Conservation (phyloP, 1,140 invertebrate species). For the Sitodiplosis mosellana region DNA sequence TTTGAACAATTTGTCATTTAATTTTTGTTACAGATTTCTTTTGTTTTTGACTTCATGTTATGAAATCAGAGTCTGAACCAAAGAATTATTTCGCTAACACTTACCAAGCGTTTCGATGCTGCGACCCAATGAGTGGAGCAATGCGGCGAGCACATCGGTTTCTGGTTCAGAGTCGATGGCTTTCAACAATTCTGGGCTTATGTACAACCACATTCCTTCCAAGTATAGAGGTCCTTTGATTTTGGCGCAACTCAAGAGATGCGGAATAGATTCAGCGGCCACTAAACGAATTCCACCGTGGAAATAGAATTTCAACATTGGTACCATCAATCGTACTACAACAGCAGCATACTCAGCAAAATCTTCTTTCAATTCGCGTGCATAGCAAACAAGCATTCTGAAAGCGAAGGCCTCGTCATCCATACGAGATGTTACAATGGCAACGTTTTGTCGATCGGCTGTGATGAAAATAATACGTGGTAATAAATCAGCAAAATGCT, state of each 20-base stretch:
- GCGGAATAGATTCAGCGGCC: slow-evolving; percentile 89
- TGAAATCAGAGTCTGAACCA: too few species aligned
- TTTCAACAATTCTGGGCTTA: slow-evolving; percentile 78
- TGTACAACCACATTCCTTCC: slow-evolving; percentile 85
- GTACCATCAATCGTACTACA: slow-evolving; percentile 87
- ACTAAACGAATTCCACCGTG: slow-evolving; percentile 86
- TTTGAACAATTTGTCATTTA: too few species aligned
- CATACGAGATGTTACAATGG: slow-evolving; percentile 73
- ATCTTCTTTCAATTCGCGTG: slow-evolving; percentile 87
- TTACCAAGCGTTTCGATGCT: slow-evolving; percentile 88
- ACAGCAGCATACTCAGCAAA: slow-evolving; percentile 91
- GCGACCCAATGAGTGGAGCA: slow-evolving; percentile 75
- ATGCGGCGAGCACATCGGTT: slow-evolving; percentile 74
- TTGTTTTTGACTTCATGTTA: too few species aligned
- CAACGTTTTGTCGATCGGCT: slow-evolving; percentile 80
- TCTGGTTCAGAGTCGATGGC: slow-evolving; percentile 89
- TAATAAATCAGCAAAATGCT: slow-evolving; percentile 71
- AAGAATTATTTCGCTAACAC: too few species aligned
- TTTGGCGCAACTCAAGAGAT: slow-evolving; percentile 80
- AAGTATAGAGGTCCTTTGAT: slow-evolving; percentile 56
- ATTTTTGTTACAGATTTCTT: too few species aligned
- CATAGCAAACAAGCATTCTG: slow-evolving; percentile 98
- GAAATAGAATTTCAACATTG: slow-evolving; percentile 97
- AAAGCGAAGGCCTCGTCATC: slow-evolving; percentile 99
- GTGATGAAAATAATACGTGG: slow-evolving; percentile 51